These are phyloP conservation scores for Eublepharis macularius DNA, from an alignment of 2,113 vertebrate genomes.

Conservation along the genomic window DNA sequence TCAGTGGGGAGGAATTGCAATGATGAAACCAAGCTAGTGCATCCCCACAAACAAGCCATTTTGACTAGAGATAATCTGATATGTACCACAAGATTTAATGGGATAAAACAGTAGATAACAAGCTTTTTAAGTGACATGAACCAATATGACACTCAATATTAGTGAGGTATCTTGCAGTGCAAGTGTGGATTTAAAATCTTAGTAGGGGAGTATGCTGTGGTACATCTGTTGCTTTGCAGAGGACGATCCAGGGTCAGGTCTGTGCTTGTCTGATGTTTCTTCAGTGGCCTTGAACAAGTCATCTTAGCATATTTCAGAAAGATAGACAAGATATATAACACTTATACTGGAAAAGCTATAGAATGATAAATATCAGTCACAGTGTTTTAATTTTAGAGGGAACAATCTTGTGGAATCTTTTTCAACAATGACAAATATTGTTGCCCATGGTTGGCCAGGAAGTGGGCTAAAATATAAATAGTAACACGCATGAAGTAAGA, in stretches of 20 bases:
- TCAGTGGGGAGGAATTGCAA: background rate
- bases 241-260: background rate
- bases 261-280: background rate
- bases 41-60: background rate
- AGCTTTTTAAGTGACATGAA: background rate
- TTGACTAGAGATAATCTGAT: background rate
- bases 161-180: background rate
- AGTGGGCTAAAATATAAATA: background rate
- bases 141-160: background rate
- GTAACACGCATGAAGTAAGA: background rate
- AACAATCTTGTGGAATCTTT: background rate
- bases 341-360: background rate
- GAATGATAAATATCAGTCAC: background rate
- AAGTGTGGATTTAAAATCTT: background rate
- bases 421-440: background rate
- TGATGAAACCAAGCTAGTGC: background rate
- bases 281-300: background rate
- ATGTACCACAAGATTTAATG: background rate
- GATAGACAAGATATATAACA: background rate
- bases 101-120: background rate
- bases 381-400: background rate
- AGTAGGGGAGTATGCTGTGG: background rate
- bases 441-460: no score
- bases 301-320: background rate
- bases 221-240: background rate